Percentiles rank a stretch among this genome's conserved stretches.
Evolutionary conservation across 2,888 invertebrate species (phyloP).

Genomic region (Biston betularia): DNA sequence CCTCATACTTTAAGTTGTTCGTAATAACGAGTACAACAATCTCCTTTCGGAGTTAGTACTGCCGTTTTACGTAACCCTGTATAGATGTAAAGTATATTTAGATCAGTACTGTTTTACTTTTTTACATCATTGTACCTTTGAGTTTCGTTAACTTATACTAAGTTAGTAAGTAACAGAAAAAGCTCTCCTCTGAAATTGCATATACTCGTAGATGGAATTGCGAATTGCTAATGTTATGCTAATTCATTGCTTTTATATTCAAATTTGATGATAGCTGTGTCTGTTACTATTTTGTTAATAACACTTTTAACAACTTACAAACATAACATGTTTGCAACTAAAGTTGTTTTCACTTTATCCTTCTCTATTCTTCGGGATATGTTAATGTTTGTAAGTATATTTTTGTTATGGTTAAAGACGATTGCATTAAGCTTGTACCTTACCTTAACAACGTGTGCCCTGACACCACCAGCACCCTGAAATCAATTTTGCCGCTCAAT

Average conservation of each 20-base stretch:
- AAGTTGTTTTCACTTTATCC: background rate
- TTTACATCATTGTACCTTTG: slow-evolving; percentile 3
- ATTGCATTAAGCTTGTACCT: slow-evolving; percentile 70
- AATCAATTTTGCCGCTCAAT: slow-evolving; percentile 73
- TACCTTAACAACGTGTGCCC: slow-evolving; percentile 79
- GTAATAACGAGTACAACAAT: too few species aligned
- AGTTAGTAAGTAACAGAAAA: slow-evolving; percentile 22
- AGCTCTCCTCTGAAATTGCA: slow-evolving; percentile 1
- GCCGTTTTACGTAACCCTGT: background rate
- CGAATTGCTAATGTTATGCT: background rate
- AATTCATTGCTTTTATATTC: background rate
- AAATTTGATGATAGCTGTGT: slow-evolving; percentile 1
- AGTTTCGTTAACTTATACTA: background rate
- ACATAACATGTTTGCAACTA: slow-evolving; percentile 10
- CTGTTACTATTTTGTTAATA: slow-evolving; percentile 18
- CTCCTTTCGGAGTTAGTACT: too few species aligned
- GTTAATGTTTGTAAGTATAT: slow-evolving; percentile 28
- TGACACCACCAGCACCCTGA: slow-evolving; percentile 80
- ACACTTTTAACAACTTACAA: slow-evolving; percentile 14
- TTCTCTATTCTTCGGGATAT: background rate
- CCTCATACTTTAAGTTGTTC: too few species aligned
- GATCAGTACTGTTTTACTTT: slow-evolving; percentile 27
- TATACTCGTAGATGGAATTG: background rate
- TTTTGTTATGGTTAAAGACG: slow-evolving; percentile 36
- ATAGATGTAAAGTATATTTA: slow-evolving; percentile 1